A percentile compares a stretch with the other conserved stretches of the same genome.
phyloP scores from a whole-genome alignment of 2,113 vertebrate species.

The Fulmarus glacialis region DNA sequence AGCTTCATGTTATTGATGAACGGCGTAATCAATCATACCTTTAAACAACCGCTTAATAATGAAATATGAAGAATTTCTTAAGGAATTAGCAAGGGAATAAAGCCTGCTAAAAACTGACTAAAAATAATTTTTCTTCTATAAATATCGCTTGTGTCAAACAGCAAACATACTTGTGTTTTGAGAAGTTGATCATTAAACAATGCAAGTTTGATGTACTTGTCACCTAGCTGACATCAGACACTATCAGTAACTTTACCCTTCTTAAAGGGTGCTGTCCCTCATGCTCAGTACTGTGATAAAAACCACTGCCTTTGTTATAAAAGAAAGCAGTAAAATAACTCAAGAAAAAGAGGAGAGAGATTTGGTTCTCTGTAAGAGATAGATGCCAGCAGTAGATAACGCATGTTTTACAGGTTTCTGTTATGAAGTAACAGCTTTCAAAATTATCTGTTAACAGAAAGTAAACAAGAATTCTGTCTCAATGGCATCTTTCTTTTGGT shows the following conservation, averaged over 20 bases:
- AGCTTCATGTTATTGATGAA: neutral
- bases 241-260: neutral
- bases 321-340: neutral
- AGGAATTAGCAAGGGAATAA: neutral
- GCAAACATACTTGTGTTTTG: neutral
- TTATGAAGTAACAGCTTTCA: conserved; percentile 4
- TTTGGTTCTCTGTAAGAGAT: neutral
- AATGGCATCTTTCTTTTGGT: neutral
- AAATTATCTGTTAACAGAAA: conserved; percentile 22
- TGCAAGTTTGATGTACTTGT: neutral
- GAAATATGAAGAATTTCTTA: neutral
- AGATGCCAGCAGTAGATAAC: neutral
- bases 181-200: neutral
- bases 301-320: neutral
- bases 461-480: neutral
- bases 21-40: neutral
- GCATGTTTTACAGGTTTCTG: neutral
- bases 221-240: neutral
- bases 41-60: neutral
- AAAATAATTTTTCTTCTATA: neutral
- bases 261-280: neutral
- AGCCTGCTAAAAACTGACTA: neutral
- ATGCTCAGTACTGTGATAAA: neutral
- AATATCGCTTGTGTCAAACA: neutral
- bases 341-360: neutral